These are phyloP conservation scores for Pygocentrus nattereri DNA, from an alignment of 2,797 vertebrate genomes.

Conservation along the genomic window DNA sequence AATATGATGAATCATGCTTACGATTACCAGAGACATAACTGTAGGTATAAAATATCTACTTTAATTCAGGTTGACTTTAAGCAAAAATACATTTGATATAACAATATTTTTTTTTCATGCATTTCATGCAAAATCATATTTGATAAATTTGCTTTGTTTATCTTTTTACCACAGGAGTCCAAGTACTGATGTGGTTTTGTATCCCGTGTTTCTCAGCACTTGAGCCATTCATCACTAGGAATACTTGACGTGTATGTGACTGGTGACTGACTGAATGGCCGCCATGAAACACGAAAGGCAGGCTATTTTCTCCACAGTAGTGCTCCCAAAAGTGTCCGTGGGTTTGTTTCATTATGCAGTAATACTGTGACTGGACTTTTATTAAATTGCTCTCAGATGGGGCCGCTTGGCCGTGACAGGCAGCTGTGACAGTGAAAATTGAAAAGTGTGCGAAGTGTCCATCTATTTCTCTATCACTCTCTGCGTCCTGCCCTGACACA, in stretches of 20 bases:
- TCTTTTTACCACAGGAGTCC: not conserved
- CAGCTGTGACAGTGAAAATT: constrained; percentile 19
- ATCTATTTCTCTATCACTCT: not conserved
- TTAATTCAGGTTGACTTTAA: no score
- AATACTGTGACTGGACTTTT: constrained; percentile 50
- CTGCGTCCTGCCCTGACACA: not conserved
- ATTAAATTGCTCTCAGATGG: constrained; percentile 53
- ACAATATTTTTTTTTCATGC: not conserved
- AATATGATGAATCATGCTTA: no score
- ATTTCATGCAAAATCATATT: not conserved
- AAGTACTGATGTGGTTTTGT: not conserved
- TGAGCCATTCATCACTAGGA: not conserved
- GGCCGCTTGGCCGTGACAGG: constrained; percentile 54
- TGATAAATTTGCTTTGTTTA: not conserved
- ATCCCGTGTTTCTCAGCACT: not conserved
- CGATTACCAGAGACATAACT: no score
- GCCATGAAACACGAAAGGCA: not conserved
- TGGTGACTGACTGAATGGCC: constrained; percentile 22
- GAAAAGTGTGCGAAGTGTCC: not conserved
- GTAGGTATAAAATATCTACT: no score
- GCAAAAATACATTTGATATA: no score
- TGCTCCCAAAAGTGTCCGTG: constrained; percentile 7
- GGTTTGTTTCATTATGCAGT: constrained; percentile 40
- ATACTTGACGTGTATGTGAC: constrained; percentile 16
- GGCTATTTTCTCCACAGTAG: constrained; percentile 38